Base-by-base conservation (phyloP, 1,140 invertebrate species). In the Rhyacophila brunnea region DNA sequence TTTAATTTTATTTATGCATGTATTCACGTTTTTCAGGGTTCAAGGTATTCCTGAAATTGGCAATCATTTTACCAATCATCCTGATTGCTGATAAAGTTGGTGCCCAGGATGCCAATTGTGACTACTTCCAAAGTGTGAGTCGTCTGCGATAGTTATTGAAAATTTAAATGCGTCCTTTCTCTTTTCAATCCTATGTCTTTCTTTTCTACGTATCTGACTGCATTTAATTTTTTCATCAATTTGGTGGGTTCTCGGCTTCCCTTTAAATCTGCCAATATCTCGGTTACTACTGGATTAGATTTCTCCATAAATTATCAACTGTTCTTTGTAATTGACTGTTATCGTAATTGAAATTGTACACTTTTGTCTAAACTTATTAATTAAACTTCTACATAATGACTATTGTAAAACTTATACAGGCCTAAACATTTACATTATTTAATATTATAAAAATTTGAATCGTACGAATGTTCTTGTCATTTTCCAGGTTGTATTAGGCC, bases 401-500 rank as follows among this genome's bases (percentile, higher is more conserved):
- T n/a, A n/a, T n/a, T n/a, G n/a, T n/a, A n/a, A n/a, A n/a, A n/a
- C n/a, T n/a, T n/a, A n/a, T n/a, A n/a, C n/a, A n/a, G n/a, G n/a
- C n/a, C n/a, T n/a, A n/a, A n/a, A n/a, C n/a, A n/a, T n/a, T n/a
- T n/a, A n/a, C n/a, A n/a, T n/a, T n/a, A n/a, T n/a, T n/a, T n/a
- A n/a, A n/a, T n/a, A n/a, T n/a, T n/a, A n/a, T n/a, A n/a, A n/a
- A n/a, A n/a, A n/a, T n/a, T n/a, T n/a, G n/a, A n/a, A n/a, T n/a
- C n/a, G n/a, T n/a, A n/a, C n/a, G n/a, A 45, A 45, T 48, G 3
- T 11, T 43, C 1, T 46, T 57, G 2, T 17, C 1, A 35, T 43
- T 42, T 62, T 62, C 11, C 59, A 75, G 74, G 64, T 83, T 2
- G 14, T 28, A 28, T 6, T 63, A 1, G 79, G 72, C 0, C 36